Evolutionary conservation across 1,140 invertebrate genomes (phyloP), one percentile per base, ranked within the genome.

Genomic region (Brachionus sp.): DNA sequence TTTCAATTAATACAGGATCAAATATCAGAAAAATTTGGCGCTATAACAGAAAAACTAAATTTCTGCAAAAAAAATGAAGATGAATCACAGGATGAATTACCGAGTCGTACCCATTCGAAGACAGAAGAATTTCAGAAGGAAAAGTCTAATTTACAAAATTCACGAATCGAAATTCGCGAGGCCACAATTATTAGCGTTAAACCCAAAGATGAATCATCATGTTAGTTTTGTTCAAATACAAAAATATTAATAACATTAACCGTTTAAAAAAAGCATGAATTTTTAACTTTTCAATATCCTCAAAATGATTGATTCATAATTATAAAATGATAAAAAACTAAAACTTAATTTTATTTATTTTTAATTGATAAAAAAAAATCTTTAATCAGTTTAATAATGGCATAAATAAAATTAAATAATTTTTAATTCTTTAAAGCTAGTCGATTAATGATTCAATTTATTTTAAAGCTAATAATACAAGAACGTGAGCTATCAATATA

Each of bases 1-100:
- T 75, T 83, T 64, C 62, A 83, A 35, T 10, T 83, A 5, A 75
- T 83, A n/a, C 62, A 83, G 53, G 82, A 83, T 25, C 35, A 66
- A 37, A 19, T 84, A 12, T 19, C 35, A n/a, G 68, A 75, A 12
- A 83, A 83, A 62, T 13, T 83, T 10, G 19, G 50, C 12, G 13
- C 35, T 4, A 73, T 83, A 13, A 12, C 3, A 13, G 13, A 57
- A 53, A 75, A 83, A 77, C 6, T 50, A 7, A 68, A 46, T 29
- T 42, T 42, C 13, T 19, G 25, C 7, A 83, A 73, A 13, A 44
- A 73, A 77, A 44, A 75, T 23, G 68, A 70, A 16, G 9, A 53
- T 19, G 35, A 83, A 44, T 33, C n/a, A 5, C 12, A 68, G 33
- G 42, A 46, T 4, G 39, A 75, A 29, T 46, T 46, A 33, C 64